phyloP scores from a whole-genome alignment of 2,113 vertebrate species.

The Aptenodytes patagonicus region DNA sequence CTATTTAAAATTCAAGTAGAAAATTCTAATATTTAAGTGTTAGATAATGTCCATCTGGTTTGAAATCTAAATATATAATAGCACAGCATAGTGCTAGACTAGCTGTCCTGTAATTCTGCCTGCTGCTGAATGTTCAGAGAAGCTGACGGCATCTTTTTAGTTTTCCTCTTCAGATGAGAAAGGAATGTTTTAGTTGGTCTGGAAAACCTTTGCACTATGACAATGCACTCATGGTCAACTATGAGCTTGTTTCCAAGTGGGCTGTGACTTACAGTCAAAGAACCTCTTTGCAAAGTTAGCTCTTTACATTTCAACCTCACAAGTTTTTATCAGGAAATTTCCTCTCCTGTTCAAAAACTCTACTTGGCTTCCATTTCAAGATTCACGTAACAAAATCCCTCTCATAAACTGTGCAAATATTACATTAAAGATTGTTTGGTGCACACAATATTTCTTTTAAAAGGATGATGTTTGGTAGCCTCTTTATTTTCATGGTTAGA shows the following conservation, averaged over 20 bases:
- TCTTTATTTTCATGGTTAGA: background rate
- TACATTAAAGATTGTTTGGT: background rate
- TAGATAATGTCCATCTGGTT: background rate
- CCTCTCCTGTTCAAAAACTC: background rate
- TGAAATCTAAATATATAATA: background rate
- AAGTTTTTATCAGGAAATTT: background rate
- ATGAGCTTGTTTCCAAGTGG: background rate
- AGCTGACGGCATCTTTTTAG: background rate
- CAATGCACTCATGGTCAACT: background rate
- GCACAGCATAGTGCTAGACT: background rate
- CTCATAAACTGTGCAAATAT: background rate
- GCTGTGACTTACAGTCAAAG: background rate
- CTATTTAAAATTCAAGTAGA: background rate
- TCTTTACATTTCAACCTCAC: background rate
- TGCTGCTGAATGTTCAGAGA: background rate
- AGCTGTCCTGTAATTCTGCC: background rate
- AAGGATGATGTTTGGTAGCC: background rate
- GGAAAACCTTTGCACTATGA: background rate
- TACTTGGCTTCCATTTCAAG: background rate
- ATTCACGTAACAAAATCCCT: background rate
- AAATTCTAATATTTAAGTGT: background rate
- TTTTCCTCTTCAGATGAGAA: background rate
- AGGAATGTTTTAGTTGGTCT: background rate
- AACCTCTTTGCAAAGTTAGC: background rate
- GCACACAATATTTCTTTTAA: background rate